A percentile compares a stretch with the other conserved stretches of the same genome.
Conservation (phyloP, 2,888 invertebrate genomes). For the Polyommatus icarus region DNA sequence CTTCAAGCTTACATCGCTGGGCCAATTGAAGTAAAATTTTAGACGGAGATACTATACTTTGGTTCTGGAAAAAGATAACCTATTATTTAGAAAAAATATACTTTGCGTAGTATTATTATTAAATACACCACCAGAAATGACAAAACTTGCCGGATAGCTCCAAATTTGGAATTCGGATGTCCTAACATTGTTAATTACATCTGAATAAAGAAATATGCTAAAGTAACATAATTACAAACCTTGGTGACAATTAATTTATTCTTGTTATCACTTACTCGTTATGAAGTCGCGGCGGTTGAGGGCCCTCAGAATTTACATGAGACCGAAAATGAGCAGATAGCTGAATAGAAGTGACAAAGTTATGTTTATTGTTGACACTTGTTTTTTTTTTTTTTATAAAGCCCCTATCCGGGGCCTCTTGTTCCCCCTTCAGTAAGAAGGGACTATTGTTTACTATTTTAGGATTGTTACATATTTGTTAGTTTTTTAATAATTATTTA, state of each 20-base stretch:
- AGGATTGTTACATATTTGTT: no score
- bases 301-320: constrained; percentile 7
- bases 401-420: no score
- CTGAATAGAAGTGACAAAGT: neutral
- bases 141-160: neutral
- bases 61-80: no score
- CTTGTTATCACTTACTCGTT: constrained; percentile 26
- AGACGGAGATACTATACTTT: no score
- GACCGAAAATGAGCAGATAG: neutral
- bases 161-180: neutral
- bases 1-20: no score
- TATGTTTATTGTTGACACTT: neutral
- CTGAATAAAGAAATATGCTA: constrained; percentile 4
- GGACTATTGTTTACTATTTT: no score
- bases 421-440: no score
- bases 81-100: no score
- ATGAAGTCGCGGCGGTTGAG: constrained; percentile 4
- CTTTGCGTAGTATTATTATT: no score
- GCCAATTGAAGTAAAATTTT: no score
- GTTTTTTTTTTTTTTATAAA: no score
- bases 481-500: no score
- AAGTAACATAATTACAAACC: constrained; percentile 17
- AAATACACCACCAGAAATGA: neutral
- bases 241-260: constrained; percentile 19
- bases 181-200: neutral